Evolutionary conservation across 2,113 vertebrate genomes (phyloP), one percentile per base, ranked within the genome.

Genomic region (Bostrychus sinensis): DNA sequence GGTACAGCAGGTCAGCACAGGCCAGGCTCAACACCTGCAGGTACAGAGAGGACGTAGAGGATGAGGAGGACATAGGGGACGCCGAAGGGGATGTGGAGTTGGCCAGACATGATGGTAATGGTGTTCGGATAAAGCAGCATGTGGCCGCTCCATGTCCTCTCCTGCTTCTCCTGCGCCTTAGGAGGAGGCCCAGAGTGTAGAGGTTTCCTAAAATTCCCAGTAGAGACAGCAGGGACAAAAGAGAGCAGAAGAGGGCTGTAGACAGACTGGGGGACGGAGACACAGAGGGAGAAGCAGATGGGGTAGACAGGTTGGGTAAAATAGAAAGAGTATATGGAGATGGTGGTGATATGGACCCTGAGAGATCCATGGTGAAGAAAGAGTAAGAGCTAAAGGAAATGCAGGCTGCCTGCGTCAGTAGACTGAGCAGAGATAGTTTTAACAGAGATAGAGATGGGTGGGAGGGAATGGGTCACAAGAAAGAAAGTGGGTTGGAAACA

Each of bases 21-120:
- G 94, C 93, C 1, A 95, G 86, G 63, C 93, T 94, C 70, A 94
- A 79, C 51, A 95, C 91, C 88, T 94, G 93, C 32, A 92, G 84
- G 50, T 92, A 86, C 50, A 94, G 91, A 86, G 72, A 92, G 48
- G 92, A 89, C 23, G 90, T 84, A 48, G 85, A 87, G 36, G 88
- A 80, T n/a, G 78, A 75, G 6, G 84, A 84, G 38, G 88, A 83
- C 14, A 71, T 66, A 3, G 90, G 84, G 10, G 79, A 77, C 30
- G 88, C 77, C 23, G 85, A 70, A 14, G 86, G 87, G 48, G 90
- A 89, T 12, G 84, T 73, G 23, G 84, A 69, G 45, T 54, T 59
- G 63, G 83, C 53, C 1, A 89, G 85, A 70, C 91, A 93, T 67
- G 82, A 74, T 0, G 81, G 84, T 0, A 85, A 4, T 0, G 82